Base-by-base conservation (phyloP, 2,113 vertebrate genomes). In the Zingel zingel region DNA sequence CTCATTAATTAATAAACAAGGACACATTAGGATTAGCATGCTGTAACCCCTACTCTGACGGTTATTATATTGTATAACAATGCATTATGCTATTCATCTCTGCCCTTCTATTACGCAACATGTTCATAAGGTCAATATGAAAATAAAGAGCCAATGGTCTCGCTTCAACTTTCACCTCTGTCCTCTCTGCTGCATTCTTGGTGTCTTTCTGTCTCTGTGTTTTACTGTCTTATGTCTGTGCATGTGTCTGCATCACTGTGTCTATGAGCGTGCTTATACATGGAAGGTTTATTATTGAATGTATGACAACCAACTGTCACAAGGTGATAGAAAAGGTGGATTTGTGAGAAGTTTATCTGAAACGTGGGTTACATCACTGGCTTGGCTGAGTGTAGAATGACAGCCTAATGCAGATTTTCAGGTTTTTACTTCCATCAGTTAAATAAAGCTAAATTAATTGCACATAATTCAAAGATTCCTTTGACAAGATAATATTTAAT, bases 191-290 rank as follows among this genome's bases (percentile, higher is more conserved):
- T 78, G 39, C 51, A 57, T 80, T 62, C 67, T 63, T 48, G 61
- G 18, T 74, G 11, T 69, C 54, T 84, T 81, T 51, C 64, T 81
- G 74, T 79, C 51, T 33, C 6, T 71, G 56, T 68, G 66, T 82
- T 67, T 78, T 77, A 65, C 70, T 79, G 79, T 62, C 30, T 39
- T 65, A 19, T 72, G 51, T 21, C 8, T 56, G 10, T 58, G 16
- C 13, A 14, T 16, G 11, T 68, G 2, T 61, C 39, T 33, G 4
- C n/a, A 54, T 57, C 48, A 33, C 30, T 45, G 8, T 51, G 58
- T 77, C 54, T 63, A 15, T 10, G 67, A 76, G 58, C 72, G 18
- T 51, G 23, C 57, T 39, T 68, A 54, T 43, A 12, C 1, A 14
- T n/a, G 62, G 8, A 59, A 58, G 5, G 19, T 69, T 77, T 73